phyloP scores from a whole-genome alignment of 2,888 invertebrate species.

The Masnerella sp. region DNA sequence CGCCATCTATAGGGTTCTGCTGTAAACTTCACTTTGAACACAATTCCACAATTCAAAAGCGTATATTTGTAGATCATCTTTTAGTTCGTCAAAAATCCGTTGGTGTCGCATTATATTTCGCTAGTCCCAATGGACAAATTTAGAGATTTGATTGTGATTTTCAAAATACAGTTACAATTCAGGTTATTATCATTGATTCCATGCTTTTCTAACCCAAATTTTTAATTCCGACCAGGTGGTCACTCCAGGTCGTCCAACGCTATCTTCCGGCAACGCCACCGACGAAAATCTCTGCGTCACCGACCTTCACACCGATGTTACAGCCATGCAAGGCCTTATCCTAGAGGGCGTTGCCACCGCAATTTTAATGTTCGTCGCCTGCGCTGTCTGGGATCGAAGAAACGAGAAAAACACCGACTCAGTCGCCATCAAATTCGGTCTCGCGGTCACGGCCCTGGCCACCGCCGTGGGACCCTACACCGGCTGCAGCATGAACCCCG shows the following conservation, averaged over 20 bases:
- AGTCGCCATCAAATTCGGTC: slow-evolving; percentile 75
- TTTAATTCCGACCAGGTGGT: slow-evolving; percentile 67
- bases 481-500: slow-evolving; percentile 85
- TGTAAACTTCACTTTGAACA: no score
- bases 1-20: no score
- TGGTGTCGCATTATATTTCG: no score
- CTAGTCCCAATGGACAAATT: no score
- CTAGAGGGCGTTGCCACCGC: slow-evolving; percentile 75
- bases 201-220: background rate
- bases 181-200: background rate
- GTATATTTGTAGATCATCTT: no score
- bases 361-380: slow-evolving; percentile 74
- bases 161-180: no score
- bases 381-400: slow-evolving; percentile 76
- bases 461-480: slow-evolving; percentile 79
- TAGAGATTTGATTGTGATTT: no score
- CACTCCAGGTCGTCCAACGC: slow-evolving; percentile 65
- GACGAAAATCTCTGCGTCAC: slow-evolving; percentile 72
- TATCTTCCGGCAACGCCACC: background rate
- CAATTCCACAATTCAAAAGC: no score
- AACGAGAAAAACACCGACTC: slow-evolving; percentile 75
- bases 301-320: slow-evolving; percentile 65
- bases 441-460: slow-evolving; percentile 74
- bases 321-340: slow-evolving; percentile 72
- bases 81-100: no score